Evolutionary conservation across 2,113 vertebrate species (phyloP).

Genomic region (Synodontis membranacea): DNA sequence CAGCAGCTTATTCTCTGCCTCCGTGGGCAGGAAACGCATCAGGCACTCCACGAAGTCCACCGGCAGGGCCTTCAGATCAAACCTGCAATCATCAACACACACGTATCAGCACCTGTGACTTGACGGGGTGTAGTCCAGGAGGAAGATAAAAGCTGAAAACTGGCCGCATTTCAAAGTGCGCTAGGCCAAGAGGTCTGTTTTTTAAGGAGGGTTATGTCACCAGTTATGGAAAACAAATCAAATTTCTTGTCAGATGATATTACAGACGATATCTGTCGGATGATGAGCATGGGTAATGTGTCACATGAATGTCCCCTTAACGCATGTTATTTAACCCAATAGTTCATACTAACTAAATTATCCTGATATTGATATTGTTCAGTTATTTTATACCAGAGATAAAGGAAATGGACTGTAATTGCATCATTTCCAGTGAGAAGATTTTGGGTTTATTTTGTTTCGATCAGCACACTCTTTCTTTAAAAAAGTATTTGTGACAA

Average conservation of each 20-base stretch:
- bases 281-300: neutral
- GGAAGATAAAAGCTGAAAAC: neutral
- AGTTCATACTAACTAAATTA: neutral
- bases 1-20: slow-evolving; percentile 83
- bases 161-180: neutral
- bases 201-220: neutral
- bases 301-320: neutral
- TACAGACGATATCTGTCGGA: neutral
- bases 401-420: neutral
- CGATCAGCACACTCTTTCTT: neutral
- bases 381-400: neutral
- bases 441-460: neutral
- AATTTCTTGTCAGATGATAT: neutral
- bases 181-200: neutral
- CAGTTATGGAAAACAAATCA: neutral
- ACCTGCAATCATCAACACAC: slow-evolving; percentile 68
- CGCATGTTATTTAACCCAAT: neutral
- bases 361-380: neutral
- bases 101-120: neutral
- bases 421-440: neutral
- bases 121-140: neutral
- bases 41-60: slow-evolving; percentile 95
- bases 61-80: slow-evolving; percentile 86
- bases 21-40: slow-evolving; percentile 92
- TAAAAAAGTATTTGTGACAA: neutral